Percentiles rank a stretch among this genome's conserved stretches.
Evolutionary conservation across 2,113 vertebrate genomes (phyloP).

Genomic region (Piaya cayana): DNA sequence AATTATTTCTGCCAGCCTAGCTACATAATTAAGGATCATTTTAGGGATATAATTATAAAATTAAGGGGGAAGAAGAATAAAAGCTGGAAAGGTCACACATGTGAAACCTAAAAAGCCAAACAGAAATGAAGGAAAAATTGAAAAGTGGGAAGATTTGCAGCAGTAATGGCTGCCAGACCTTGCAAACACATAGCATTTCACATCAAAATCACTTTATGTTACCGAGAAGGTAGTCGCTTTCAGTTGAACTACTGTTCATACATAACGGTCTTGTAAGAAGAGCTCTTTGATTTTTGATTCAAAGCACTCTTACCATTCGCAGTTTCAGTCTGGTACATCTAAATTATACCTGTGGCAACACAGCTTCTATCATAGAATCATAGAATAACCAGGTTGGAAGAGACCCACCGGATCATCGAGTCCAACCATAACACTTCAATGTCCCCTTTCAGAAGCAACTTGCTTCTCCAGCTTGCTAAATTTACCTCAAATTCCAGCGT

Average conservation of each 20-base stretch:
- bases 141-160: not conserved
- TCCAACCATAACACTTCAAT: too few relatives aligned
- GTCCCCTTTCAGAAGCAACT: too few relatives aligned
- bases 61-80: not conserved
- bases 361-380: not conserved
- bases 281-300: not conserved
- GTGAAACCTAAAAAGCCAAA: not conserved
- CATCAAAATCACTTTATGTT: not conserved
- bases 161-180: not conserved
- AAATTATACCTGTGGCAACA: not conserved
- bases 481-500: not conserved
- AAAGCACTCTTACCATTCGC: not conserved
- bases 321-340: not conserved
- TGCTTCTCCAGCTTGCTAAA: not conserved
- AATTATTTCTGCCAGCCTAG: not conserved
- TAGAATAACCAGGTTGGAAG: too few relatives aligned
- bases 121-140: not conserved
- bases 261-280: not conserved
- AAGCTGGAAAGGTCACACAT: not conserved
- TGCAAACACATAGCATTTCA: not conserved
- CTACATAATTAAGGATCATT: not conserved
- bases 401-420: too few relatives aligned
- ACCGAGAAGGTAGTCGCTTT: not conserved
- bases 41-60: not conserved
- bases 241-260: not conserved